Base-by-base conservation (phyloP, 2,797 vertebrate genomes). In the Chiroxiphia lanceolata region DNA sequence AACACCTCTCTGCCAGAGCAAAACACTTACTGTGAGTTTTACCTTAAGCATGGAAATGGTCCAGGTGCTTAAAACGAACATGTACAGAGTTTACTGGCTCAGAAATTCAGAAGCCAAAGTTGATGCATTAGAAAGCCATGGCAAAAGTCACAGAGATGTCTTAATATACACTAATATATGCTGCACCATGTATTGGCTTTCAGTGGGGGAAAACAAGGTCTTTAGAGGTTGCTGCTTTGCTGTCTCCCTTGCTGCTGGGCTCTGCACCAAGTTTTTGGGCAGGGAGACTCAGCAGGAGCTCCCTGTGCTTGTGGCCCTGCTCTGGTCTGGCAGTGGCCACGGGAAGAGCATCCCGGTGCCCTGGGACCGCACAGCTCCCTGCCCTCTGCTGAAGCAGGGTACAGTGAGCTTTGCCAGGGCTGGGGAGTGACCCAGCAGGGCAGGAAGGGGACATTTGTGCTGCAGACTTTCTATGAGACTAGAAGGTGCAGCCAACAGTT, bases 311-410 rank as follows among this genome's bases (percentile, higher is more conserved):
- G 16, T 48, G 16, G 0, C n/a, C n/a, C 29, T 33, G 29, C 11
- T 71, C 22, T 70, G 42, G 20, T 36, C 25, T 57, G 60, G 15
- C n/a, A 11, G 10, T 13, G 48, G 38, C 44, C 21, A 10, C 0
- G 1, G 34, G 21, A 77, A 69, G 25, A 51, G 23, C 11, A 15
- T 64, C 8, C 23, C 71, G 61, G 34, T 25, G 31, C 25, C 16
- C 15, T 0, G 0, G 44, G 26, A 11, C n/a, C 9, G 2, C 13
- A 12, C 9, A 50, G 20, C 27, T 75, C 38, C 31, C 21, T 51
- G 33, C 9, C 23, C 56, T 3, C 0, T 65, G 63, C 70, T 87
- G 68, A 3, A 4, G 29, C 38, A 64, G 21, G 33, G 34, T 9
- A 12, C 26, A 5, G 3, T 0, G 2, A 48, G 42, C 72, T 83